Percentiles rank a stretch among this genome's conserved stretches.
phyloP scores from a whole-genome alignment of 35 echinoderm and acorn worm genomes.

The Heliocidaris erythrogramma region DNA sequence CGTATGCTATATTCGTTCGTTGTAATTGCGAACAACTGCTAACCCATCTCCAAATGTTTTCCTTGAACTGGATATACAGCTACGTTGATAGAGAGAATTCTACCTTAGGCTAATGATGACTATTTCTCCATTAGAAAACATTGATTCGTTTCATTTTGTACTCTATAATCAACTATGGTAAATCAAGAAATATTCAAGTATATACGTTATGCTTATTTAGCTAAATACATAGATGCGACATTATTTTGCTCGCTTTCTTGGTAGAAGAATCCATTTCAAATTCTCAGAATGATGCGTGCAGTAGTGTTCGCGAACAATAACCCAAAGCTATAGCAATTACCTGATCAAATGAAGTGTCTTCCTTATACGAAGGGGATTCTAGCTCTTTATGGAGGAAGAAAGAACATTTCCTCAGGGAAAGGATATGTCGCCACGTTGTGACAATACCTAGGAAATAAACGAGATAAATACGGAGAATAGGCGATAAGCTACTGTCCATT shows the following conservation, averaged over 20 bases:
- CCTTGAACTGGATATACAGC: too few relatives aligned
- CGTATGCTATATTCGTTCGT: too few relatives aligned
- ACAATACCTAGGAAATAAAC: neutral
- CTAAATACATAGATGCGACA: neutral
- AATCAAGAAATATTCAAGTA: too few relatives aligned
- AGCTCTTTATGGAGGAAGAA: neutral
- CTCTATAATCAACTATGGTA: too few relatives aligned
- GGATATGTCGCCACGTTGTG: neutral
- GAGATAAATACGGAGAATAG: neutral
- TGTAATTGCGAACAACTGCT: too few relatives aligned
- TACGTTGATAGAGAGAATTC: too few relatives aligned
- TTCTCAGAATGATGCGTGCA: neutral
- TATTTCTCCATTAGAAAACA: too few relatives aligned
- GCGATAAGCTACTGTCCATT: neutral
- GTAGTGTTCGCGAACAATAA: neutral
- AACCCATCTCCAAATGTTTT: too few relatives aligned
- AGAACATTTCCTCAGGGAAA: neutral
- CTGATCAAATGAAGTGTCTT: neutral
- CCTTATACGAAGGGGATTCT: neutral
- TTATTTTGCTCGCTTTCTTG: neutral
- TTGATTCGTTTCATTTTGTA: too few relatives aligned
- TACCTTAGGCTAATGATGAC: too few relatives aligned
- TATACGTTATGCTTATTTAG: too few relatives aligned
- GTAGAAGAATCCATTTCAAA: neutral
- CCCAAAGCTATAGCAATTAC: neutral